phyloP scores from a whole-genome alignment of 2,888 invertebrate genomes.

The Uloborus plumipes region DNA sequence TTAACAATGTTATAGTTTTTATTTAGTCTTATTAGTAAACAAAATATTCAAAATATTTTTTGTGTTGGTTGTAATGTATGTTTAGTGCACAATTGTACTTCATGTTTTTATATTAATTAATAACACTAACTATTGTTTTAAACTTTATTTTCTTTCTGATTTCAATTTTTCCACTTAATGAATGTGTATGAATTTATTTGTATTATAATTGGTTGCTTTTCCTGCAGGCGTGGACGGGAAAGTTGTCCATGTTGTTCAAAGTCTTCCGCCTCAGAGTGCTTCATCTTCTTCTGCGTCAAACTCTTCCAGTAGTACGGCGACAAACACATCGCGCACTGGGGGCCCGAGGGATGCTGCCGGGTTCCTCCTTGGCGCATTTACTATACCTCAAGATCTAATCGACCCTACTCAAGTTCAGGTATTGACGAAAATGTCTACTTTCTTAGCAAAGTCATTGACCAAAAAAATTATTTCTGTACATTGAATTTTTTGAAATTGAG shows the following conservation, averaged over 20 bases:
- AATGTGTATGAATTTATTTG: neutral
- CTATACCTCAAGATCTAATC: conserved; percentile 70
- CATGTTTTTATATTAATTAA: neutral
- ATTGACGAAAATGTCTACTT: neutral
- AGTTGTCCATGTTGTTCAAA: conserved; percentile 91
- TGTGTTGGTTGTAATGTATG: too few relatives aligned
- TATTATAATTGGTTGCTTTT: neutral
- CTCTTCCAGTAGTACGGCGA: conserved; percentile 36
- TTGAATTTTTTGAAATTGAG: too few relatives aligned
- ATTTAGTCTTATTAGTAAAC: too few relatives aligned
- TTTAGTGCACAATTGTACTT: neutral
- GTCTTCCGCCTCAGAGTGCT: conserved; percentile 80
- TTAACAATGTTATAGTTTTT: too few relatives aligned
- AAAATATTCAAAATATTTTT: too few relatives aligned
- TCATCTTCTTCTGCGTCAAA: conserved; percentile 34
- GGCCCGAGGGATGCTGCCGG: conserved; percentile 65
- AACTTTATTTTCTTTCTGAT: neutral
- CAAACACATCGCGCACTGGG: conserved; percentile 59
- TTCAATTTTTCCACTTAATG: neutral
- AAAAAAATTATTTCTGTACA: too few relatives aligned
- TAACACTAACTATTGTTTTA: neutral
- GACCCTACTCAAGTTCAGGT: conserved; percentile 71
- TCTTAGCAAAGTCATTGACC: too few relatives aligned
- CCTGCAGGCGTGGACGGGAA: conserved; percentile 85
- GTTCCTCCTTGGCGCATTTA: conserved; percentile 71